Conservation (phyloP, 2,888 invertebrate genomes). For the Thera britannica region DNA sequence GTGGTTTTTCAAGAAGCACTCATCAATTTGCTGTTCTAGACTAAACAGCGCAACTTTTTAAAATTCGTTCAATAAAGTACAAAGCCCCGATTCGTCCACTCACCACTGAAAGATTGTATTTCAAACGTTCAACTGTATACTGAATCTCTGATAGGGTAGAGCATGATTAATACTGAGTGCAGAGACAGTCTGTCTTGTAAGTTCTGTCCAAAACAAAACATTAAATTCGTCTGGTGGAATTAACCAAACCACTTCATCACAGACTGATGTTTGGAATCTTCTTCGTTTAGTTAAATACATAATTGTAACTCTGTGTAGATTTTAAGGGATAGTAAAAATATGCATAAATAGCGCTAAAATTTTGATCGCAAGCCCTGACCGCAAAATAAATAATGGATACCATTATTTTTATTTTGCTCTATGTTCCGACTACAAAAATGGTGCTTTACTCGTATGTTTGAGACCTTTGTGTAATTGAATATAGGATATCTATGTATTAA, state of each 20-base stretch:
- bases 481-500: too few species aligned
- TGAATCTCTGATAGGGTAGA: conserved; percentile 28
- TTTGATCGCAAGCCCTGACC: too few species aligned
- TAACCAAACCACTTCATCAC: conserved; percentile 23
- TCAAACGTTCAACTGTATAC: conserved; percentile 25
- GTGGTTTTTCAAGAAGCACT: conserved; percentile 39
- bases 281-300: not conserved
- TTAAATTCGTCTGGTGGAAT: conserved; percentile 25
- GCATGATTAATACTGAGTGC: conserved; percentile 38
- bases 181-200: conserved; percentile 25
- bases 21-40: conserved; percentile 57
- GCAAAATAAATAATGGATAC: too few species aligned
- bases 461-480: too few species aligned
- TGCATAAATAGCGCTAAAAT: too few species aligned
- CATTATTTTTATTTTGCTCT: too few species aligned
- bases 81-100: conserved; percentile 38
- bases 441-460: too few species aligned
- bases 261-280: conserved; percentile 10
- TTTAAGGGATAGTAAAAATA: not conserved
- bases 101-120: conserved; percentile 38
- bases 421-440: too few species aligned
- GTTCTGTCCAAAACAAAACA: conserved; percentile 21
- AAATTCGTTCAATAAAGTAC: not conserved
- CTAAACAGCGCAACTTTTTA: conserved; percentile 46
- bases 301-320: not conserved